A percentile compares a stretch with the other conserved stretches of the same genome.
phyloP scores from a whole-genome alignment of 2,113 vertebrate species.

The Arenaria interpres region DNA sequence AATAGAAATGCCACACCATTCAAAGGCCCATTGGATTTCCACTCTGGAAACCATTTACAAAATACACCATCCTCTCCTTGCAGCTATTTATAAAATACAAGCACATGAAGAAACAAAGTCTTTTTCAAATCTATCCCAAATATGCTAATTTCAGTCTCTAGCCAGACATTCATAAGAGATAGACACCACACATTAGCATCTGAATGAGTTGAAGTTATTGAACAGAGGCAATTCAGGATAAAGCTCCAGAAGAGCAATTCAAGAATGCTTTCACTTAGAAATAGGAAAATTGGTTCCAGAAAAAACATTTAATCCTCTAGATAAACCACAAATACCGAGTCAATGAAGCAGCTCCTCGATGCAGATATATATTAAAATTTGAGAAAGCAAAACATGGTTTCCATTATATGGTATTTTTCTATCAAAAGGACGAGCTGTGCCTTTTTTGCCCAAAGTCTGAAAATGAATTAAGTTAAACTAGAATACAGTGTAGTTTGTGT shows the following conservation, averaged over 20 bases:
- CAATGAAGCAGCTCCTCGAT: neutral
- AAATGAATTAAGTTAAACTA: neutral
- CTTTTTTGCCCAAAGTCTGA: neutral
- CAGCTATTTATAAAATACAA: conserved; percentile 14
- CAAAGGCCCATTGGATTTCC: neutral
- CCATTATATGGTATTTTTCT: neutral
- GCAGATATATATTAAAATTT: neutral
- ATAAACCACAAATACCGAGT: neutral
- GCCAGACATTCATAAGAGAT: neutral
- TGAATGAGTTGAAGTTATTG: neutral
- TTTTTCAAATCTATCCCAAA: neutral
- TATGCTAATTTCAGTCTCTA: conserved; percentile 2
- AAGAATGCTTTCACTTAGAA: neutral
- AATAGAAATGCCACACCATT: neutral
- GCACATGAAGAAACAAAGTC: neutral
- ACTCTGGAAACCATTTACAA: neutral
- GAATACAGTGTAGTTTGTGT: neutral
- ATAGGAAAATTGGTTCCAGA: neutral
- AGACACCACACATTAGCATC: neutral
- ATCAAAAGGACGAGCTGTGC: neutral
- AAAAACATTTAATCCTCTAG: neutral
- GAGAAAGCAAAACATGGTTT: neutral
- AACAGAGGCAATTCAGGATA: neutral
- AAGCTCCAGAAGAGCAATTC: conserved; percentile 29
- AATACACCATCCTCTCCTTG: neutral